Evolutionary conservation across 2,797 vertebrate genomes (phyloP), one percentile per base, ranked within the genome.

Genomic region (Sebastes trivittatus): DNA sequence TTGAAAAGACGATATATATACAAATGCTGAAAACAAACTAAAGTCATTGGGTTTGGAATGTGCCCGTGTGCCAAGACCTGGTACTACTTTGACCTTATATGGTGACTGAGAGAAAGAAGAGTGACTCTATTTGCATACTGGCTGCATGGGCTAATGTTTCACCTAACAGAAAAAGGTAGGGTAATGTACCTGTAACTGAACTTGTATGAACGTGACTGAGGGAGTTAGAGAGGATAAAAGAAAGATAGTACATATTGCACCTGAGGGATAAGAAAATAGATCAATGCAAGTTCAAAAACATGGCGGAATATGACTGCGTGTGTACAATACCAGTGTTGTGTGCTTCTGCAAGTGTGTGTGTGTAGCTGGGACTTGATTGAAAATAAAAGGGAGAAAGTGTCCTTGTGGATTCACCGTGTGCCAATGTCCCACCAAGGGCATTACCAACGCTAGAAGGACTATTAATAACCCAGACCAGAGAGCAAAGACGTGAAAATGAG

Each of bases 31-130:
- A 89, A 92, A 91, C 23, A 87, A 88, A 78, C 52, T 75, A 22
- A 91, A 88, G 85, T 86, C 66, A 88, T 16, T 82, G 77, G 78
- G 78, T 75, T 82, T 88, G 83, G 89, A 94, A 93, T 92, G 90
- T 89, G 82, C 87, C 69, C 84, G 23, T 81, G 89, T 95, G 94
- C 94, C 94, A 95, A 94, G 89, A 86, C 66, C 52, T 81, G 88
- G 90, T 86, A 85, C 86, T 64, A 82, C 62, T 88, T 88, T 93
- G 77, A 65, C 94, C 92, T 83, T 93, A 83, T 91, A 93, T 90
- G 93, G 94, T 74, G 69, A 89, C 66, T 72, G 68, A 80, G 77
- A 78, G 76, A 81, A 79, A 85, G 67, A 89, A 84, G 80, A 88
- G 75, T 67, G 77, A 86, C 82, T 81, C 64, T 60, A 58, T 81